Percentiles rank a stretch among this genome's conserved stretches.
phyloP scores from a whole-genome alignment of 2,888 invertebrate species.

The Cremastinae sp. region DNA sequence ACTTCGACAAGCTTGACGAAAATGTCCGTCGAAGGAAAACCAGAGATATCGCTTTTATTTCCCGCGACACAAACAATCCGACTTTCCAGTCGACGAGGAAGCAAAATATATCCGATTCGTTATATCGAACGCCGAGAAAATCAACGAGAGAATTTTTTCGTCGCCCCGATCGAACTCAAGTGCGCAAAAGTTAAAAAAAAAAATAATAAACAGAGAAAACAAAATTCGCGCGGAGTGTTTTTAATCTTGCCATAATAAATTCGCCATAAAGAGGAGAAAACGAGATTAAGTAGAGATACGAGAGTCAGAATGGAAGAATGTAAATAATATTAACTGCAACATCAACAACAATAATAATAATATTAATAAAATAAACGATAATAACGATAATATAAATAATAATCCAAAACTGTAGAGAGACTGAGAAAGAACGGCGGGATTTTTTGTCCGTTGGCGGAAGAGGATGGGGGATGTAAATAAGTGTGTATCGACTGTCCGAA shows the following conservation, averaged over 20 bases:
- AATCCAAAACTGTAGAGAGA: constrained; percentile 8
- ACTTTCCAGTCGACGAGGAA: neutral
- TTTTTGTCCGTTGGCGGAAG: constrained; percentile 22
- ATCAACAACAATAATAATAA: neutral
- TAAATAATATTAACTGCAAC: constrained; percentile 8
- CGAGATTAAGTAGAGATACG: constrained; percentile 28
- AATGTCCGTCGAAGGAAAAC: constrained; percentile 7
- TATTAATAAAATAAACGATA: too few species aligned
- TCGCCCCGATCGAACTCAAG: constrained; percentile 18
- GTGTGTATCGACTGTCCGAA: constrained; percentile 48
- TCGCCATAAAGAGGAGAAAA: constrained; percentile 38
- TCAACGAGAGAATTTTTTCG: constrained; percentile 8
- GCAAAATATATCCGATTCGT: neutral
- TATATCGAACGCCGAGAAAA: constrained; percentile 22
- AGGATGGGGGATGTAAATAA: constrained; percentile 48
- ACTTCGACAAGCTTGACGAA: constrained; percentile 16
- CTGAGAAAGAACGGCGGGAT: neutral
- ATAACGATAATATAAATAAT: too few species aligned
- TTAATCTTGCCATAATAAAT: constrained; percentile 54
- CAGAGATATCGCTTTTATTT: too few species aligned
- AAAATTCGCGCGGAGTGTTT: constrained; percentile 11
- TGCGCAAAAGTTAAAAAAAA: constrained; percentile 10
- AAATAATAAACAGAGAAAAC: constrained; percentile 5
- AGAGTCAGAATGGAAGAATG: neutral
- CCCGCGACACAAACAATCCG: neutral